Conservation (phyloP, 2,888 invertebrate species). For the Iselma pallidipennis region DNA sequence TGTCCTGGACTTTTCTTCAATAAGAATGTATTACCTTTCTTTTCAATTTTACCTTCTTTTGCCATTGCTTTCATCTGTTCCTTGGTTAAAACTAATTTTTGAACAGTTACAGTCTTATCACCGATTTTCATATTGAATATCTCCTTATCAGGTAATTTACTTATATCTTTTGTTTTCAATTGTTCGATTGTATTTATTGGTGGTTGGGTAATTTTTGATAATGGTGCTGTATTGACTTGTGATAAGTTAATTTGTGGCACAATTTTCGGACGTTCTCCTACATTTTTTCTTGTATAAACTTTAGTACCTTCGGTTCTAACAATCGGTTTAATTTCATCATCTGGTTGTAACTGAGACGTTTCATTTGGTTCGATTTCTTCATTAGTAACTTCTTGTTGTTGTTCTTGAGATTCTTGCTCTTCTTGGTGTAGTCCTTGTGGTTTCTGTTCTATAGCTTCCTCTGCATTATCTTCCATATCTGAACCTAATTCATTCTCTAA, state of each 20-base stretch:
- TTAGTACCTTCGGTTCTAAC: constrained; percentile 53
- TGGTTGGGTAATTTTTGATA: constrained; percentile 36
- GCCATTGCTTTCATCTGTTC: constrained; percentile 69
- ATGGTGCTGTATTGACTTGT: constrained; percentile 28
- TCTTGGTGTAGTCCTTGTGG: constrained; percentile 26
- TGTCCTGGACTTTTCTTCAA: constrained; percentile 13
- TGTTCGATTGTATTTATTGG: constrained; percentile 20
- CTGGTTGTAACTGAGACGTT: constrained; percentile 4
- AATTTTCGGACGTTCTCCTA: constrained; percentile 22
- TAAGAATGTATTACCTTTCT: constrained; percentile 55
- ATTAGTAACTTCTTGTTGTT: neutral
- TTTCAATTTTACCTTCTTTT: constrained; percentile 66
- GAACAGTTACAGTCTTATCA: constrained; percentile 66
- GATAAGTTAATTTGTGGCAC: constrained; percentile 22
- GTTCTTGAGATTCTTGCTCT: constrained; percentile 16
- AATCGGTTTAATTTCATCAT: constrained; percentile 51
- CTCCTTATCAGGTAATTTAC: constrained; percentile 45
- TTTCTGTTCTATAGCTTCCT: constrained; percentile 15
- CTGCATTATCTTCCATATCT: constrained; percentile 39
- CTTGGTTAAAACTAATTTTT: constrained; percentile 69
- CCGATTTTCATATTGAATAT: constrained; percentile 62
- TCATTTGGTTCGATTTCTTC: constrained; percentile 49
- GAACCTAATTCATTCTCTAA: constrained; percentile 56
- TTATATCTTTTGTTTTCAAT: constrained; percentile 29
- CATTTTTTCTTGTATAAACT: constrained; percentile 44